Base-by-base conservation (phyloP, 1,140 invertebrate species). In the Ips nitidus region DNA sequence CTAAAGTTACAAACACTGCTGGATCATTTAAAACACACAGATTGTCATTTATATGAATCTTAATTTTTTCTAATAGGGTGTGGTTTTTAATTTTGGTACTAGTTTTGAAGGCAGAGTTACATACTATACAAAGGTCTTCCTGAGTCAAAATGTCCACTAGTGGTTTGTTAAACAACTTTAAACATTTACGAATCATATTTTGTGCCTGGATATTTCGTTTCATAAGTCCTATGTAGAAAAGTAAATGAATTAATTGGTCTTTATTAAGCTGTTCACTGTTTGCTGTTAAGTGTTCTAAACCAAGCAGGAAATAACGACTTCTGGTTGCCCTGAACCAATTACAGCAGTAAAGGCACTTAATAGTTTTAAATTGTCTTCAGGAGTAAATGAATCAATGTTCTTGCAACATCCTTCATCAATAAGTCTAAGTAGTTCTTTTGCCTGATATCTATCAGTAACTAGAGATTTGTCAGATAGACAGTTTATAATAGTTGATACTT, bases 101-200 rank as follows among this genome's bases (percentile, higher is more conserved):
- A n/a, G 78, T 79, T 74, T 79, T 79, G 70, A 78, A 80, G 40
- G 75, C 74, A 36, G 80, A 73, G 72, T 79, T 79, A 66, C 78
- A 80, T 40, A 81, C 73, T 38, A 80, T 75, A 60, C 76, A 77
- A 36, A 80, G 63, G 37, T 81, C 77, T 52, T 76, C 76, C 42
- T 63, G 45, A 8, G 69, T 72, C 68, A 80, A 74, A 52, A 55
- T 62, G 38, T 77, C 67, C 1, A 79, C 71, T 43, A 41, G n/a
- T 40, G 72, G 52, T 37, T 73, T 41, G 43, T 72, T 52, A 5
- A 78, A 71, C 6, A 47, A 52, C 57, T 71, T 72, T 41, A 80
- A 22, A 64, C 78, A 79, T 56, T 75, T 68, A 45, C 72, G 71
- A 36, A 80, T 42, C 43, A 75, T 65, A 60, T 63, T 69, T 59